phyloP scores from a whole-genome alignment of 92 coral and sea anemone genomes.

The Palythoa grandis region DNA sequence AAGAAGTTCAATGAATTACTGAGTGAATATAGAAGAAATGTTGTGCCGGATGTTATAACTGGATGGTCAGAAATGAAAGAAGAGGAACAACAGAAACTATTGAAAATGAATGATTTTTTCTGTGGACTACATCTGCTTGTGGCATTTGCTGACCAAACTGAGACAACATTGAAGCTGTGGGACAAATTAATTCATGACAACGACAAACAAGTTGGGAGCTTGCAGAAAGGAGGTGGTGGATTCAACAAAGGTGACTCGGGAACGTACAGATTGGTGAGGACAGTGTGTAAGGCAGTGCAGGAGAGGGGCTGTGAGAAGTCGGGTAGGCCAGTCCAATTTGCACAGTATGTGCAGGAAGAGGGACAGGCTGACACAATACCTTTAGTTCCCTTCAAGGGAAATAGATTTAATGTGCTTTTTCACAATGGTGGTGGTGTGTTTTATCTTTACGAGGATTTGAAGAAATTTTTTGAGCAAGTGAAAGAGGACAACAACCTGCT shows the following conservation, averaged over 20 bases:
- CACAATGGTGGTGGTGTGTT: conserved; percentile 25
- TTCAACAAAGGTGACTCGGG: conserved; percentile 40
- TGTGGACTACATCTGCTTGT: conserved; percentile 49
- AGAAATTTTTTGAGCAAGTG: conserved; percentile 1
- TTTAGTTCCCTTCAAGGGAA: conserved; percentile 41
- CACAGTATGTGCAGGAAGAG: conserved; percentile 17
- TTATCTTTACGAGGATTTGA: conserved; percentile 25
- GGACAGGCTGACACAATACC: conserved; percentile 17
- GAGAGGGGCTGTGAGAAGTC: conserved; percentile 42
- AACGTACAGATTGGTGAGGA: conserved; percentile 34
- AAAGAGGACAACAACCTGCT: conserved; percentile 41
- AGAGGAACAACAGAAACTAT: not conserved
- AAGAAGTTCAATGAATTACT: conserved; percentile 32
- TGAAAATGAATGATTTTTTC: conserved; percentile 40
- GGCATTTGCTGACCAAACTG: conserved; percentile 51
- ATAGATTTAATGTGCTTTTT: conserved; percentile 24
- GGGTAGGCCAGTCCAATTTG: conserved; percentile 34
- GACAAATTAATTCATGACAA: conserved; percentile 36
- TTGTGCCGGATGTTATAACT: conserved; percentile 15
- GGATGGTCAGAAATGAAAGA: conserved; percentile 8
- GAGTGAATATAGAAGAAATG: not conserved
- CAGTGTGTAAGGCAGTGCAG: conserved; percentile 52
- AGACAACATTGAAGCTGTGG: conserved; percentile 44
- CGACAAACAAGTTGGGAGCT: too few relatives aligned
- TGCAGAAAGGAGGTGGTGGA: too few relatives aligned